Conservation (phyloP, 2,797 vertebrate genomes). For the Mycteria americana region DNA sequence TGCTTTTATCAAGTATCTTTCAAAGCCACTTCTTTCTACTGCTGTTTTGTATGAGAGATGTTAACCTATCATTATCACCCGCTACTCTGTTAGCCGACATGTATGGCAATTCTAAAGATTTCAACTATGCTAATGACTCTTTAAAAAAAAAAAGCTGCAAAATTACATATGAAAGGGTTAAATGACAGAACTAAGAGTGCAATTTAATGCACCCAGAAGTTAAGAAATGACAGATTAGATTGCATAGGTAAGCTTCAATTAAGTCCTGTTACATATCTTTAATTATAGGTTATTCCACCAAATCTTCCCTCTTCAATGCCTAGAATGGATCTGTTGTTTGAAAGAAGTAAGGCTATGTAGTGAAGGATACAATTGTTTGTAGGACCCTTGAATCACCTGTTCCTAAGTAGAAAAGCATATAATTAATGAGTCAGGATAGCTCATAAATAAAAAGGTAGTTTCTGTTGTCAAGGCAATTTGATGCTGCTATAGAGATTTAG, state of each 20-base stretch:
- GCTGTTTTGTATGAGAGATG: not conserved
- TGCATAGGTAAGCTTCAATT: not conserved
- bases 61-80: not conserved
- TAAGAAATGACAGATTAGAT: not conserved
- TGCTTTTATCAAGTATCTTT: not conserved
- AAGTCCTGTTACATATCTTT: not conserved
- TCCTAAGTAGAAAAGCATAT: not conserved
- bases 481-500: not conserved
- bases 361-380: not conserved
- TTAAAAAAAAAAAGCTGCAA: not conserved
- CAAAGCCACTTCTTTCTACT: not conserved
- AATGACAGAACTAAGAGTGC: not conserved
- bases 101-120: not conserved
- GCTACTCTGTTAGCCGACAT: not conserved
- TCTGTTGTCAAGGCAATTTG: not conserved
- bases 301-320: not conserved
- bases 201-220: not conserved
- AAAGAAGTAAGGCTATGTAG: not conserved
- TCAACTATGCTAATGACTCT: not conserved
- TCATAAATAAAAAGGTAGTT: not conserved
- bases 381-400: not conserved
- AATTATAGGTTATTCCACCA: not conserved
- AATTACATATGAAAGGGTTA: not conserved
- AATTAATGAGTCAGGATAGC: not conserved
- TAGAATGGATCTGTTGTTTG: not conserved